These are phyloP conservation scores for Neopipo cinnamomea DNA, from an alignment of 2,113 vertebrate species.

Conservation along the genomic window DNA sequence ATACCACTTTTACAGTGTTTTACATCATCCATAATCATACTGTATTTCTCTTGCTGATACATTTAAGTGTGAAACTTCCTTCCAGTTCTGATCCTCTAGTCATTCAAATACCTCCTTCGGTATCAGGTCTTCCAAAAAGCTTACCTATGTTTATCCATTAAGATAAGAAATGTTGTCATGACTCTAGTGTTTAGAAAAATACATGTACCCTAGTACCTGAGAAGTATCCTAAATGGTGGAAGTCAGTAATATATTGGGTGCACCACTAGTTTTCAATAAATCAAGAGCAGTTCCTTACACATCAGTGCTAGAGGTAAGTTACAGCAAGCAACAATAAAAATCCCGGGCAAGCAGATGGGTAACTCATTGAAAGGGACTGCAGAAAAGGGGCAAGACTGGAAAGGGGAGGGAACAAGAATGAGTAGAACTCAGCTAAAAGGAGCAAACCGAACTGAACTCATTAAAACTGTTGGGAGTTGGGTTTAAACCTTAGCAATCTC, in stretches of 20 bases:
- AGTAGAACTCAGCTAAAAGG: not conserved
- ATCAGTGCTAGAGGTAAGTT: not conserved
- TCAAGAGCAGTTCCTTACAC: not conserved
- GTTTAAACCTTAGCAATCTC: not conserved
- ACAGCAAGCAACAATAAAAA: not conserved
- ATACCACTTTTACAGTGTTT: not conserved
- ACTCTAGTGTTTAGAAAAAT: not conserved
- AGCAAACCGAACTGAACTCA: not conserved
- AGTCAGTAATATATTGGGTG: not conserved
- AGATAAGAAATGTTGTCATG: not conserved
- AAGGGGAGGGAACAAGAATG: not conserved
- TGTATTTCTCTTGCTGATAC: not conserved
- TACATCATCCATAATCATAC: not conserved
- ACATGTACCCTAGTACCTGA: not conserved
- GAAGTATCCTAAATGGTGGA: not conserved
- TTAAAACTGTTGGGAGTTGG: not conserved
- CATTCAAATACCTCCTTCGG: not conserved
- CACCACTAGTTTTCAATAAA: not conserved
- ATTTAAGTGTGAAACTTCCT: not conserved
- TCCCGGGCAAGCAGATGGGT: not conserved
- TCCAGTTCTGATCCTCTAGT: not conserved
- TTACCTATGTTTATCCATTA: not conserved
- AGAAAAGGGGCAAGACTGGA: not conserved
- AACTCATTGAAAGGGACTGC: not conserved
- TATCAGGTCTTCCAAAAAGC: not conserved